Evolutionary conservation across 1,140 invertebrate genomes (phyloP).

Genomic region (Drosophila lini): DNA sequence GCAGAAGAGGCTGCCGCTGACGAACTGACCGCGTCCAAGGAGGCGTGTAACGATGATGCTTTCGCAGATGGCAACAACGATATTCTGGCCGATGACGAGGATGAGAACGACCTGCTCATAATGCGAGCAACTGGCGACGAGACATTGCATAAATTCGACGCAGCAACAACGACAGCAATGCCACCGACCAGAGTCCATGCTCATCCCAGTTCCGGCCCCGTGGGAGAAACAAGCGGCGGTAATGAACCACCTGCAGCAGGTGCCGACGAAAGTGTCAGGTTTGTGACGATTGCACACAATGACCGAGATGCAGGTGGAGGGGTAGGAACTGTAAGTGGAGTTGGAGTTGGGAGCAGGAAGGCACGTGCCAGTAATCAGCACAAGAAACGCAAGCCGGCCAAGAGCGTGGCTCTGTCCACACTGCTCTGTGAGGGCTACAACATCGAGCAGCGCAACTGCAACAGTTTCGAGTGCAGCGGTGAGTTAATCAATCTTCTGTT

Average conservation of each 20-base stretch:
- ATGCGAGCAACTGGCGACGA: constrained; percentile 52
- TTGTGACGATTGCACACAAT: constrained; percentile 66
- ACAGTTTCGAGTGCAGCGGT: constrained; percentile 83
- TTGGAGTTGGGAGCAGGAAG: constrained; percentile 35
- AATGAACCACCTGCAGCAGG: constrained; percentile 48
- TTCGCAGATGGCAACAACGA: constrained; percentile 67
- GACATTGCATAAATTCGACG: constrained; percentile 56
- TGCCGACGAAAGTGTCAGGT: constrained; percentile 59
- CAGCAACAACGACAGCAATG: constrained; percentile 24
- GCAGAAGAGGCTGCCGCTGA: constrained; percentile 6
- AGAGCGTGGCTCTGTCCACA: constrained; percentile 71
- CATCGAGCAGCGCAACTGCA: constrained; percentile 84
- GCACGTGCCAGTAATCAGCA: constrained; percentile 71
- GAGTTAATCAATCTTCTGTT: constrained; percentile 24
- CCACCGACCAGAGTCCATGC: constrained; percentile 11
- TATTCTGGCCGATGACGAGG: constrained; percentile 48
- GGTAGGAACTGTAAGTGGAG: no score
- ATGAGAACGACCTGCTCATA: constrained; percentile 49
- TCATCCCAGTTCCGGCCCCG: constrained; percentile 8
- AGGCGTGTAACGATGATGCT: constrained; percentile 60
- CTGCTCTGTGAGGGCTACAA: constrained; percentile 83
- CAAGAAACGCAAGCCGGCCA: constrained; percentile 70
- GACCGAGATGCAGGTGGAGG: constrained; percentile 20
- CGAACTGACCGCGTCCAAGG: constrained; percentile 43
- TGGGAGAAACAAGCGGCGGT: constrained; percentile 61